phyloP scores from a whole-genome alignment of 1,140 invertebrate genomes.

The Pseudomyrmex sp. region DNA sequence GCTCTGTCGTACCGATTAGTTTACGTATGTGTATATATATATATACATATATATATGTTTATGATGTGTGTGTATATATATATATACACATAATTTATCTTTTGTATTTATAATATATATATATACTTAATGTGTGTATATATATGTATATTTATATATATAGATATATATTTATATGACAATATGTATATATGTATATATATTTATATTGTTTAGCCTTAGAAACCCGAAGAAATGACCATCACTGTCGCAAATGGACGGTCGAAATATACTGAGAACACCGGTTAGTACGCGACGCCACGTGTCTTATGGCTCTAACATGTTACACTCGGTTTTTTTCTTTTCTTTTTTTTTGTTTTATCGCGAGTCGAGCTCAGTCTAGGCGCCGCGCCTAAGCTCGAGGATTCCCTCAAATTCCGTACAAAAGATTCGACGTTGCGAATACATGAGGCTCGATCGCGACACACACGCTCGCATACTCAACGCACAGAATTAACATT shows the following conservation, averaged over 20 bases:
- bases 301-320: slow-evolving; percentile 76
- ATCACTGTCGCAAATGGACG: slow-evolving; percentile 81
- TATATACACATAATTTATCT: slow-evolving; percentile 37
- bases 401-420: slow-evolving; percentile 58
- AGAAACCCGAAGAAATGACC: slow-evolving; percentile 76
- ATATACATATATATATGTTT: slow-evolving; percentile 59
- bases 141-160: slow-evolving; percentile 70
- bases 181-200: slow-evolving; percentile 63
- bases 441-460: slow-evolving; percentile 42
- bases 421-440: slow-evolving; percentile 14
- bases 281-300: slow-evolving; percentile 74
- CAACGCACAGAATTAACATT: slow-evolving; percentile 10
- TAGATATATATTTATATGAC: slow-evolving; percentile 64
- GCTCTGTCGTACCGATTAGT: slow-evolving; percentile 66
- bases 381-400: slow-evolving; percentile 71
- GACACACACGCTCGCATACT: no score
- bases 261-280: slow-evolving; percentile 77
- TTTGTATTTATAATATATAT: slow-evolving; percentile 18
- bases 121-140: slow-evolving; percentile 52
- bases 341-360: no score
- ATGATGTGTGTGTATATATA: slow-evolving; percentile 69
- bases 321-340: slow-evolving; percentile 29
- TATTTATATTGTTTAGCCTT: slow-evolving; percentile 70
- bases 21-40: slow-evolving; percentile 34
- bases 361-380: slow-evolving; percentile 79